Base-by-base conservation (phyloP, 2,888 invertebrate species). In the Dolichomitus sp. region DNA sequence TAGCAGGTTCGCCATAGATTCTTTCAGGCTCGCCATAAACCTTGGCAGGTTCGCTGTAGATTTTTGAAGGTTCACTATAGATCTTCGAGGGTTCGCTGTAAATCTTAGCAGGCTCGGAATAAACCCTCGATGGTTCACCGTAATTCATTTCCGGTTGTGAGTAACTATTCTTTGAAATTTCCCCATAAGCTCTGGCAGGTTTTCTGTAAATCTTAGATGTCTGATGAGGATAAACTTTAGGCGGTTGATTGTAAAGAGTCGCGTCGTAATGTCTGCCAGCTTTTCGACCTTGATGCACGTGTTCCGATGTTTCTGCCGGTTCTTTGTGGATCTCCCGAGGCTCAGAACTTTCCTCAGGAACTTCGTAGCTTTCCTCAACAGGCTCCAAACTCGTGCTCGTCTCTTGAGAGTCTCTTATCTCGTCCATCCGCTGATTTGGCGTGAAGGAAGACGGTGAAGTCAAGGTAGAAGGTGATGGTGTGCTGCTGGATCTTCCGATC, bases 1-100 rank as follows among this genome's bases (percentile, higher is more conserved):
- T 95, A 0, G 95, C 94, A 0, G 96, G 96, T 89, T 95, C 95
- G 17, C 95, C 95, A 88, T 95, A 95, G 19, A 95, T 90, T 83
- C 94, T 95, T 7, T 94, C 94, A 0, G 95, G 94, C 72, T 94
- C 94, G 42, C 94, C 92, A 85, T 95, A 95, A 1, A 93, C 87
- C 69, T 92, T 93, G 0, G 93, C 91, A 14, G 93, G 92, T 86
- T 93, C 93, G 1, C 91, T 87, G 88, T 95, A 95, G 74, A 94
- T 89, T 89, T 95, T 95, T 11, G 90, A 88, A 4, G 92, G 91
- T 73, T 90, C 89, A 12, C 85, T 84, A 59, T 87, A 89, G 14
- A 86, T 68, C 75, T 84, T 89, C 3, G 85, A 94, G 0, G 95
- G 95, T 85, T 95, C 94, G 80, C 94, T 94, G 90, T 95, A 95